These are phyloP conservation scores for Nebria ingens DNA, from an alignment of 1,140 invertebrate genomes.

Conservation along the genomic window DNA sequence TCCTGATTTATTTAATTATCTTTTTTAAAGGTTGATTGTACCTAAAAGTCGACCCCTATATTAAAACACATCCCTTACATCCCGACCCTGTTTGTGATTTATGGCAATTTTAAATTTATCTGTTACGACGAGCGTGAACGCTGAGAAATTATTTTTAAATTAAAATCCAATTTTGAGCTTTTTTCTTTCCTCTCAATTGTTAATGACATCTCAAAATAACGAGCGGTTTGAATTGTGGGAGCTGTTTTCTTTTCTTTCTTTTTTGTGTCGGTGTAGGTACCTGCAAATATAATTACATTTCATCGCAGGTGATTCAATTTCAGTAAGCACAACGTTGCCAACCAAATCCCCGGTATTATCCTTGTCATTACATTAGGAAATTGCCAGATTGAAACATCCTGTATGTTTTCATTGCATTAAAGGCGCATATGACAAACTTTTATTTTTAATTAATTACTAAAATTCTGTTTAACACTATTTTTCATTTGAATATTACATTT, in stretches of 20 bases:
- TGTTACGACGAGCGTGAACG: not conserved
- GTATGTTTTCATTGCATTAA: not conserved
- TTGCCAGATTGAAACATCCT: no score
- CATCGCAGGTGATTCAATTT: not conserved
- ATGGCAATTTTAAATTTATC: not conserved
- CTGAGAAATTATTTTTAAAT: conserved; percentile 4
- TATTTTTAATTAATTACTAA: no score
- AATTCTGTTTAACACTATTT: no score
- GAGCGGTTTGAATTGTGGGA: not conserved
- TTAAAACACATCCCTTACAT: no score
- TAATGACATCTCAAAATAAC: not conserved
- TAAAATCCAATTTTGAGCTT: conserved; percentile 2
- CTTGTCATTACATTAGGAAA: no score
- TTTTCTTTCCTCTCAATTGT: no score
- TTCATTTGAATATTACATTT: no score
- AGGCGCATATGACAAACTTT: not conserved
- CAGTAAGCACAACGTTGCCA: not conserved
- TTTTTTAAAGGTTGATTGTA: no score
- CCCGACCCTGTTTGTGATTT: not conserved
- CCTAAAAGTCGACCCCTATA: no score
- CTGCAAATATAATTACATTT: not conserved
- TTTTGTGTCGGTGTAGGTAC: no score
- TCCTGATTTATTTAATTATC: no score
- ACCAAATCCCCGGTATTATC: not conserved
- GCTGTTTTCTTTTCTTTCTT: not conserved